Percentiles rank a stretch among this genome's conserved stretches.
Conservation (phyloP, 2,888 invertebrate genomes). For the Acrobasis repandana region DNA sequence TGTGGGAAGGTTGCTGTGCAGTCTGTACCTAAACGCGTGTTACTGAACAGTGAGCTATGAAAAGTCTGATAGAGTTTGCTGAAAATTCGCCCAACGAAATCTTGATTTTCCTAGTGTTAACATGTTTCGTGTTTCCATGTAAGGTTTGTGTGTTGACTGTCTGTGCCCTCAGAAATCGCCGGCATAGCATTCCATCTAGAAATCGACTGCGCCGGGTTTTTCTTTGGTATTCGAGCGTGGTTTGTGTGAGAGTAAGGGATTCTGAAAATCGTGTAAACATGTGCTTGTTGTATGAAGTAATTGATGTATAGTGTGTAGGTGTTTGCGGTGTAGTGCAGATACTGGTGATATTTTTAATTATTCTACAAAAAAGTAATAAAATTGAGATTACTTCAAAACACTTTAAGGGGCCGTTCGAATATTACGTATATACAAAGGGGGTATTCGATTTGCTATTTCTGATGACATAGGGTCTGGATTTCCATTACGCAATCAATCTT, state of each 20-base stretch:
- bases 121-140: conserved; percentile 31
- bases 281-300: conserved; percentile 5
- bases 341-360: background rate
- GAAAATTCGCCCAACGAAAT: conserved; percentile 34
- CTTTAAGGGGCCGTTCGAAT: no score
- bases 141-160: conserved; percentile 24
- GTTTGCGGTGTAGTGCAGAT: background rate
- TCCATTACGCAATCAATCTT: no score
- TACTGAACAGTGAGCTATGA: conserved; percentile 56
- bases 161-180: conserved; percentile 9
- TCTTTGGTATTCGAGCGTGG: conserved; percentile 19
- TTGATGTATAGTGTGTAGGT: conserved; percentile 9
- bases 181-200: conserved; percentile 11
- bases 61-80: conserved; percentile 38
- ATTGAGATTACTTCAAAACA: no score
- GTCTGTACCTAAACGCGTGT: conserved; percentile 63
- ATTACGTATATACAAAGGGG: no score
- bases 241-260: conserved; percentile 35
- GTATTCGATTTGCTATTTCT: no score
- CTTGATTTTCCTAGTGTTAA: conserved; percentile 26
- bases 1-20: conserved; percentile 55
- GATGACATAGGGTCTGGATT: no score
- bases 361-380: background rate
- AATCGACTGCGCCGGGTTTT: conserved; percentile 5
- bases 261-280: conserved; percentile 27